Evolutionary conservation across 92 coral and sea anemone species (phyloP).

Genomic region (Virgularia gustaviana): DNA sequence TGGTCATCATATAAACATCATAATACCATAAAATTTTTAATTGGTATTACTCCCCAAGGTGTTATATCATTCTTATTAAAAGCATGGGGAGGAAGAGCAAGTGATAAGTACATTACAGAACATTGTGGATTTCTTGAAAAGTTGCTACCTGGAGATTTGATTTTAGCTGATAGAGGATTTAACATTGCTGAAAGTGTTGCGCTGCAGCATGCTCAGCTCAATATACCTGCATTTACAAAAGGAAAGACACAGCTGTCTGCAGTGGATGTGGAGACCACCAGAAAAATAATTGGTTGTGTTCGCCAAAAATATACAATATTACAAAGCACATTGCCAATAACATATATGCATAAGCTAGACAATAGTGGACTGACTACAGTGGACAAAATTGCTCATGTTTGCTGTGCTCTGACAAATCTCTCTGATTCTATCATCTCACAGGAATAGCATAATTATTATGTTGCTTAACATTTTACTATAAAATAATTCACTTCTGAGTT

Average conservation of each 20-base stretch:
- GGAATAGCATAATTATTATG: no score
- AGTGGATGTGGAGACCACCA: neutral
- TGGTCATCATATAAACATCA: slow-evolving; percentile 45
- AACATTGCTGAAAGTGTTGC: slow-evolving; percentile 52
- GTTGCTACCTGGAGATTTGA: slow-evolving; percentile 46
- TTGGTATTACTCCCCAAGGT: slow-evolving; percentile 48
- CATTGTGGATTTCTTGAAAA: slow-evolving; percentile 51
- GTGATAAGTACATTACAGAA: slow-evolving; percentile 24
- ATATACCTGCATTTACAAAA: slow-evolving; percentile 52
- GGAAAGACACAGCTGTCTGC: slow-evolving; percentile 44
- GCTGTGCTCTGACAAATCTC: no score
- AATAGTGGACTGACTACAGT: no score
- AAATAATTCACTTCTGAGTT: no score
- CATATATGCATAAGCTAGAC: no score
- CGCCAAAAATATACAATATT: no score
- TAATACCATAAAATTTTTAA: slow-evolving; percentile 53
- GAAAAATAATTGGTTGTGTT: no score
- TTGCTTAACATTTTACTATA: no score
- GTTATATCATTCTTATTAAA: slow-evolving; percentile 29
- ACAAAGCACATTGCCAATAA: no score
- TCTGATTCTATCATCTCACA: no score
- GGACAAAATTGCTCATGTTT: no score
- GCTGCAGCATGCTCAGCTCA: slow-evolving; percentile 39
- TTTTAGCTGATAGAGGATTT: slow-evolving; percentile 52
- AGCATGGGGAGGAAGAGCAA: slow-evolving; percentile 31